Base-by-base conservation (phyloP, 1,140 invertebrate species). In the Ceratosolen solmsi region DNA sequence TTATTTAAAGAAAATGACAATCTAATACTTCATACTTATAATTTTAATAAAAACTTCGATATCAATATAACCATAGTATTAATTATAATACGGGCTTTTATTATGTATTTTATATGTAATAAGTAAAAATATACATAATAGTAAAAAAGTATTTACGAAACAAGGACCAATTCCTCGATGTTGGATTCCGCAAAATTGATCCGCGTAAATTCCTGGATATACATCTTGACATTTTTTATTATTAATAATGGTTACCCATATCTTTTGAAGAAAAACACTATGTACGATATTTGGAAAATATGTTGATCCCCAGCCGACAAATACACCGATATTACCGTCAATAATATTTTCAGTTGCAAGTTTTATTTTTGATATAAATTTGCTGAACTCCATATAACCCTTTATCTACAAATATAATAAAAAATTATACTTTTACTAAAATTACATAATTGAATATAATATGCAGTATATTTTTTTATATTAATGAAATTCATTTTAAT, bases 111-210 rank as follows among this genome's bases (percentile, higher is more conserved):
- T n/a, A n/a, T n/a, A n/a, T n/a, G n/a, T n/a, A n/a, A n/a, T n/a
- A n/a, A n/a, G n/a, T n/a, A n/a, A n/a, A n/a, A n/a, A n/a, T n/a
- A n/a, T n/a, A n/a, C n/a, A n/a, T 54, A 54, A 54, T 27, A 17
- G 4, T 58, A 27, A n/a, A n/a, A 2, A 63, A 38, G 9, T 22
- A 72, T 41, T 49, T 77, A 77, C 75, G 33, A 77, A 38, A 33
- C 75, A 77, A 33, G 17, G n/a, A 11, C 41, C 58, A n/a, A 36
- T 15, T 1, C 36, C 56, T 49, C 5, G 0, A 0, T n/a, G 25
- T 49, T 33, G 33, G 11, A 38, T 30, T n/a, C 30, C 75, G 25
- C 75, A 77, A 56, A 77, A 38, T n/a, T 77, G 38, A 51, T 58
- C 54, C 0, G 5, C 15, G 8, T 76, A n/a, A 17, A 58, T 36